Conservation (phyloP, 2,797 vertebrate genomes). For the Clarias pachynema region DNA sequence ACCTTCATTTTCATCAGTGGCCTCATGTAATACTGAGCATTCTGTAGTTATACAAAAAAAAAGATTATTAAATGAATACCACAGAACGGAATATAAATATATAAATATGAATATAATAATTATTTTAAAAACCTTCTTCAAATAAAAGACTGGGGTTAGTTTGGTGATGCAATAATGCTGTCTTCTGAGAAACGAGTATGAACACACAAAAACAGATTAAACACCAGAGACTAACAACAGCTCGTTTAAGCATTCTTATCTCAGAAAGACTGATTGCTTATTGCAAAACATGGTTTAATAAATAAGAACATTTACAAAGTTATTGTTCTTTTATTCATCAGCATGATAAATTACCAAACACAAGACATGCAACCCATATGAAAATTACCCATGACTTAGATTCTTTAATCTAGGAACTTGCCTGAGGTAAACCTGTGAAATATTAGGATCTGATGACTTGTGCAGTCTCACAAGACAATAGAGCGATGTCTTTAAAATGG, state of each 20-base stretch:
- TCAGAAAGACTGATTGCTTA: constrained; percentile 31
- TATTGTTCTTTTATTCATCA: constrained; percentile 19
- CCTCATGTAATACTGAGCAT: not conserved
- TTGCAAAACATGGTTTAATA: constrained; percentile 34
- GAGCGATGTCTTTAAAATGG: not conserved
- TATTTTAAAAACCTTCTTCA: not conserved
- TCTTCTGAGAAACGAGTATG: not conserved
- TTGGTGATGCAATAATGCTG: not conserved
- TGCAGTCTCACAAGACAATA: not conserved
- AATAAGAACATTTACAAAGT: constrained; percentile 22
- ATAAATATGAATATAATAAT: not conserved
- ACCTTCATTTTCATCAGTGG: not conserved
- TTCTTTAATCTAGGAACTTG: constrained; percentile 16
- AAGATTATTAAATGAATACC: not conserved
- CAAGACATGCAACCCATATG: constrained; percentile 20
- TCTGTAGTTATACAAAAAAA: constrained; percentile 4
- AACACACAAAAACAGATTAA: not conserved
- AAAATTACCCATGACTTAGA: constrained; percentile 27
- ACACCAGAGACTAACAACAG: not conserved
- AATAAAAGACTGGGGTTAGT: not conserved
- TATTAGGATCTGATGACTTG: not conserved
- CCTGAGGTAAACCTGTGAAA: constrained; percentile 28
- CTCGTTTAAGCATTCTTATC: not conserved
- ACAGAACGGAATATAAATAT: not conserved
- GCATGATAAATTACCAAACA: constrained; percentile 25